Evolutionary conservation across 1,140 invertebrate genomes (phyloP).

Genomic region (Drosophila melanica): DNA sequence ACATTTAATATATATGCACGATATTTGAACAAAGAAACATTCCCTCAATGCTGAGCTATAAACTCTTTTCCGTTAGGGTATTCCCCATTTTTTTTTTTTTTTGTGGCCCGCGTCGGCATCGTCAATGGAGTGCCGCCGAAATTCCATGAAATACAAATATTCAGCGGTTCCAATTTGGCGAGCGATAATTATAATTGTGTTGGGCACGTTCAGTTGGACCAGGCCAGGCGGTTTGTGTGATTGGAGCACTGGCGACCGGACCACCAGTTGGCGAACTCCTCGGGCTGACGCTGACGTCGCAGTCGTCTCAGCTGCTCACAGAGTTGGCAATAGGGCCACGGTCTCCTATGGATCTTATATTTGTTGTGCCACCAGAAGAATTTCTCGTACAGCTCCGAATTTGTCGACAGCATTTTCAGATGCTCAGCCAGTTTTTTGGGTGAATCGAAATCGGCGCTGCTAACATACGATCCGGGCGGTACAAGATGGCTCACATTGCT

Average conservation of each 20-base stretch:
- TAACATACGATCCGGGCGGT: slow-evolving; percentile 44
- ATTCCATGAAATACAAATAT: slow-evolving; percentile 69
- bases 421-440: slow-evolving; percentile 34
- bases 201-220: slow-evolving; percentile 3
- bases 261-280: slow-evolving; percentile 57
- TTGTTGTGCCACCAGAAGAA: slow-evolving; percentile 56
- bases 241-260: slow-evolving; percentile 47
- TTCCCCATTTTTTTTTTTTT: no score
- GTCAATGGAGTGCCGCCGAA: slow-evolving; percentile 71
- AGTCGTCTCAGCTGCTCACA: slow-evolving; percentile 26
- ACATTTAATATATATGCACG: no score
- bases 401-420: slow-evolving; percentile 1
- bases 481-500: slow-evolving; percentile 39
- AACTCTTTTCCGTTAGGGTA: neutral
- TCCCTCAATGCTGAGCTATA: no score
- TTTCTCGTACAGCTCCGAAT: slow-evolving; percentile 21
- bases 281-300: neutral
- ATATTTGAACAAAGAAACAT: no score
- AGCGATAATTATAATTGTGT: slow-evolving; percentile 68
- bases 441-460: slow-evolving; percentile 25
- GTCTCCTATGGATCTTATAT: slow-evolving; percentile 35
- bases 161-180: slow-evolving; percentile 59
- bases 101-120: slow-evolving; percentile 36
- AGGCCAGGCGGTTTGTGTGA: neutral
- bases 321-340: slow-evolving; percentile 47